Base-by-base conservation (phyloP, 1,140 invertebrate species). In the Drosophila gunungcola region DNA sequence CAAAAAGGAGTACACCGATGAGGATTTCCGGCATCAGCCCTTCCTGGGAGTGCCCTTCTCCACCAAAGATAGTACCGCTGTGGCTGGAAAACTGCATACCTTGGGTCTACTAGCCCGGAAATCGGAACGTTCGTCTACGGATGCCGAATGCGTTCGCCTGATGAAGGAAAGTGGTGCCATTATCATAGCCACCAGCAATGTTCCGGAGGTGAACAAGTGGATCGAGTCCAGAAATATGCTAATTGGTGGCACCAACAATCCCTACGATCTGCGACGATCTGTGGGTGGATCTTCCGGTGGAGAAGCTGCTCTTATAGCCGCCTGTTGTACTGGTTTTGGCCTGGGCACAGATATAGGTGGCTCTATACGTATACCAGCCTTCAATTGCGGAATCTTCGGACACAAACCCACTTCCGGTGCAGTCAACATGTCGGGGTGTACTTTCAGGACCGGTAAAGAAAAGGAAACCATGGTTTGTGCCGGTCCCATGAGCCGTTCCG, bases 341-440 rank as follows among this genome's bases (percentile, higher is more conserved):
- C 93, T 99, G 41, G 94, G 94, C 46, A 97, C 97, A 1, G 98
- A 99, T 92, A 98, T 99, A 80, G 98, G 98, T 16, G 99, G 98
- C 0, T 98, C 97, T 6, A 96, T 97, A 46, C 94, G 99, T 48
- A 98, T 99, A 94, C 98, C 98, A 3, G 95, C 97, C 2, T 98
- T 98, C 83, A 99, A 97, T 92, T 98, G 97, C 93, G 98, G 98
- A 41, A 93, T 99, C 49, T 99, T 96, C 93, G 98, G 97, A 2
- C 95, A 98, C 75, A 98, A 99, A 91, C 96, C 98, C 4, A 97
- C 96, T 7, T 94, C 94, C 78, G 96, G 96, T 92, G 90, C 93
- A 12, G 93, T 94, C 3, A 94, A 93, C 52, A 90, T 94, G 64
- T 93, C 93, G 80, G 95, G 95, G 1, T 93, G 95, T 74, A 95